These are phyloP conservation scores for Gymnobelideus leadbeateri DNA, from an alignment of 2,113 vertebrate species.

Conservation along the genomic window DNA sequence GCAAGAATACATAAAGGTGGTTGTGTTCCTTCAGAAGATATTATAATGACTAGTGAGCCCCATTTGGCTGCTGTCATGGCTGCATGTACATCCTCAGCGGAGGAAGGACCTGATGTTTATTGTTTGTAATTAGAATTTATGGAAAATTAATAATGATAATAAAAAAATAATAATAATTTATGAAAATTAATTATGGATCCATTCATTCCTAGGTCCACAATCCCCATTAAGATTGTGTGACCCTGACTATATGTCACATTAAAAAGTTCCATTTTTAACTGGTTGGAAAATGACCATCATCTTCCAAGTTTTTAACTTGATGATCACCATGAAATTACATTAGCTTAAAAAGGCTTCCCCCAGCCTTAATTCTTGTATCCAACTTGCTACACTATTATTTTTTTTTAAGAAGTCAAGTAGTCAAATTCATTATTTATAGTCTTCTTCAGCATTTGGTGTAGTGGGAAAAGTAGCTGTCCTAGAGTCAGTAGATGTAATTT, in stretches of 20 bases:
- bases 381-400: not conserved
- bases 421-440: not conserved
- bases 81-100: not conserved
- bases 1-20: slow-evolving; percentile 5
- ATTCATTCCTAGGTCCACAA: not conserved
- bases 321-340: slow-evolving; percentile 29
- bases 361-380: not conserved
- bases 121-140: not conserved
- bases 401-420: not conserved
- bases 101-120: not conserved
- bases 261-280: not conserved
- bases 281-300: slow-evolving; percentile 3
- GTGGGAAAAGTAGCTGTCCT: not conserved
- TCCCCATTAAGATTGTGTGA: not conserved
- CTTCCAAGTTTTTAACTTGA: not conserved
- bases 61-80: not conserved
- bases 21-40: slow-evolving; percentile 30
- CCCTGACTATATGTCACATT: not conserved
- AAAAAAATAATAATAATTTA: too few species aligned
- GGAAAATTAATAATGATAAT: slow-evolving; percentile 8
- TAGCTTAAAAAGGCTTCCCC: not conserved
- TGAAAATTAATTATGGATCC: not conserved
- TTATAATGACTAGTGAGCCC: not conserved
- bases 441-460: not conserved
- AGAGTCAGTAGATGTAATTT: not conserved